These are phyloP conservation scores for Prionace glauca DNA, from an alignment of 2,797 vertebrate genomes.

Conservation along the genomic window DNA sequence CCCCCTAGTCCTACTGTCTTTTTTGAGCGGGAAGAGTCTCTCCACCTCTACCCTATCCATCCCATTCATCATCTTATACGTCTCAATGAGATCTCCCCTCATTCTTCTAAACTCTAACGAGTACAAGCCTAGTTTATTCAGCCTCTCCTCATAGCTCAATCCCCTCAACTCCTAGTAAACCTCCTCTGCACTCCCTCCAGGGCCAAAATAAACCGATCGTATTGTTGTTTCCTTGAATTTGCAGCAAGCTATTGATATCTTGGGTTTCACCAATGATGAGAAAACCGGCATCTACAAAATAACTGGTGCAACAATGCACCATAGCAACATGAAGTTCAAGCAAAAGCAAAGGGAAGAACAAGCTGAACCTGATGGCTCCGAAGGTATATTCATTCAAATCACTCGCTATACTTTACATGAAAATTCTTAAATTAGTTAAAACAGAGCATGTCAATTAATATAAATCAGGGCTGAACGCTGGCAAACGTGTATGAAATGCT, in stretches of 20 bases:
- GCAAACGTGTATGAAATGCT: not conserved
- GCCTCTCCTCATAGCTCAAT: too few species aligned
- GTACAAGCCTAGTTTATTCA: too few species aligned
- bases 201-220: too few species aligned
- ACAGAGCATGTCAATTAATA: not conserved
- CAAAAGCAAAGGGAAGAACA: conserved; percentile 79
- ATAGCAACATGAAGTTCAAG: conserved; percentile 78
- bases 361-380: conserved; percentile 75
- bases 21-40: too few species aligned
- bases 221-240: not conserved
- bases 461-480: not conserved
- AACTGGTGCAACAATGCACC: conserved; percentile 77
- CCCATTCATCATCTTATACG: too few species aligned
- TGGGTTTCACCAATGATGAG: conserved; percentile 73
- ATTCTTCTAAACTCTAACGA: too few species aligned
- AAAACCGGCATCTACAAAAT: conserved; percentile 75
- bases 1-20: too few species aligned
- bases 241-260: conserved; percentile 69
- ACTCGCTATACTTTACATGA: not conserved
- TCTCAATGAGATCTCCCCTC: too few species aligned
- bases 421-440: not conserved
- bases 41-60: too few species aligned
- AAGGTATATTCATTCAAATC: conserved; percentile 58
- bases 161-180: too few species aligned
- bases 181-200: too few species aligned